Base-by-base conservation (phyloP, 2,888 invertebrate genomes). In the Phasia obesa region DNA sequence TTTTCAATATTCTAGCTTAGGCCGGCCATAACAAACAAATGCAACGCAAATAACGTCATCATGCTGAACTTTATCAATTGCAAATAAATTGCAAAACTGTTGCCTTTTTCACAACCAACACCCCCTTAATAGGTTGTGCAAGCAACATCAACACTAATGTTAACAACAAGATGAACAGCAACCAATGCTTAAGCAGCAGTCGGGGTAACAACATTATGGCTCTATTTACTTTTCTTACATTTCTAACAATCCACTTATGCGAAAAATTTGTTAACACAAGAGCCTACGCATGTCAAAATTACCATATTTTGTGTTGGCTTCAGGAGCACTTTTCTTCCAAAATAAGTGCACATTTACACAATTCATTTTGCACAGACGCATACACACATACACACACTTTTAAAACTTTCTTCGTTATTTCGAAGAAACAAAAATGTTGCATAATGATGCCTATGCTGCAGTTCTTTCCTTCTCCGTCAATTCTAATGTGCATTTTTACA, bases 241-340 rank as follows among this genome's bases (percentile, higher is more conserved):
- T n/a, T 57, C 25, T 60, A 67, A 60, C 53, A 75, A 81, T 51
- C 65, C 80, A 81, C 84, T 84, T 80, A 64, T 49, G 67, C 62
- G 23, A 70, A 75, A 82, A 84, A 62, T 76, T 73, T 84, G 57
- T 84, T 77, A 70, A 74, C 69, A 79, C 75, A 76, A 83, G 83
- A 67, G 79, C 79, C 79, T 83, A 83, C 84, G 84, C 84, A 84
- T 81, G 73, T 81, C 81, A 69, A 84, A 76, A 81, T 84, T 80
- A 71, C 64, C 67, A 80, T 67, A 62, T 77, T 75, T 49, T 57
- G 23, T 57, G 57, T 47, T 47, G 44, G 25, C 51, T 73, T 74
- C 62, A 51, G 64, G 49, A 71, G 38, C 47, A 70, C 77, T 71
- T 79, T 73, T 65, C 47, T 62, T 42, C 49, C 59, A 67, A 67